Conservation (phyloP, 2,888 invertebrate species). For the Chalcosyrphus nemorum region DNA sequence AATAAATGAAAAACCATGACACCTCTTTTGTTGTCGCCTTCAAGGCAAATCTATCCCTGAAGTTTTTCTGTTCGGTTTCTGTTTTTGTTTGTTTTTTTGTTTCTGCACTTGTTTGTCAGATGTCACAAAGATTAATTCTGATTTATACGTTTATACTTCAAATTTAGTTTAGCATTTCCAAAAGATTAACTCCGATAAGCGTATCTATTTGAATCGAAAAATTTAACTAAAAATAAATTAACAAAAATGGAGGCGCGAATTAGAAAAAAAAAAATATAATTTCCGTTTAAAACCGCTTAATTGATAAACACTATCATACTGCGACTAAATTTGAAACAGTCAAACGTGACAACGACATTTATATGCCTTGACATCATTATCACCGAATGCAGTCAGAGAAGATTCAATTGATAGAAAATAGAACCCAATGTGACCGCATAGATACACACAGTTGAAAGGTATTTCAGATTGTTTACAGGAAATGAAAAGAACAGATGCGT, state of each 20-base stretch:
- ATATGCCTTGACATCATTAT: not conserved
- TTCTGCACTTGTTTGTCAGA: not conserved
- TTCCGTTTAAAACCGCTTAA: not conserved
- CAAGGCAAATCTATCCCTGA: not conserved
- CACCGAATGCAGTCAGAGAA: not conserved
- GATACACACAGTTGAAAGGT: not conserved
- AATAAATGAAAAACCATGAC: not conserved
- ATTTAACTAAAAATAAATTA: not conserved
- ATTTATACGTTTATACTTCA: constrained; percentile 2
- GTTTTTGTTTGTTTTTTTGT: no score
- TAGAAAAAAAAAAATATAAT: not conserved
- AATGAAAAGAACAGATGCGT: not conserved
- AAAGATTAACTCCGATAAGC: not conserved
- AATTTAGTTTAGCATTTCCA: constrained; percentile 5
- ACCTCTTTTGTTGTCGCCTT: not conserved
- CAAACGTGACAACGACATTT: not conserved
- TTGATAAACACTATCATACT: not conserved
- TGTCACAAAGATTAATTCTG: not conserved
- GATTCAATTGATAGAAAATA: not conserved
- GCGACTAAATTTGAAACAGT: constrained; percentile 8
- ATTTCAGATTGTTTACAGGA: constrained; percentile 31
- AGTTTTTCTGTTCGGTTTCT: no score
- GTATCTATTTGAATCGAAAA: constrained; percentile 20
- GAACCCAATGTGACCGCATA: not conserved
- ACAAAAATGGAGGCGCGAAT: not conserved